phyloP scores from a whole-genome alignment of 1,140 invertebrate genomes.

The Drosophila serrata region DNA sequence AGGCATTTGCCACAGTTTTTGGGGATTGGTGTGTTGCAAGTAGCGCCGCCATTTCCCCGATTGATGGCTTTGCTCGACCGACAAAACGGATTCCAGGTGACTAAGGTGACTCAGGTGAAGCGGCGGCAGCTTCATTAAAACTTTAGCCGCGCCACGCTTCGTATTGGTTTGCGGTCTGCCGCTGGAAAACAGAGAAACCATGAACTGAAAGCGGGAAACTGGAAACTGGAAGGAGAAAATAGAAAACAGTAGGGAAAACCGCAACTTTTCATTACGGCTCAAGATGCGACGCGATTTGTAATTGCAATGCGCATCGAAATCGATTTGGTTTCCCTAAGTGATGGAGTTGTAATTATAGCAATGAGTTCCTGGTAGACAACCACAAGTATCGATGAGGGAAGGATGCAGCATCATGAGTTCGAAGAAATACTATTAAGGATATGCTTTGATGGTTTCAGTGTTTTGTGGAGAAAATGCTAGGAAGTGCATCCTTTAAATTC shows the following conservation, averaged over 20 bases:
- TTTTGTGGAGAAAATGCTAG: not conserved
- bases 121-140: constrained; percentile 44
- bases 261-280: constrained; percentile 50
- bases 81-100: constrained; percentile 30
- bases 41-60: constrained; percentile 29
- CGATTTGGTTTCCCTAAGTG: constrained; percentile 16
- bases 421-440: too few relatives aligned
- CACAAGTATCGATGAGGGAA: not conserved
- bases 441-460: not conserved
- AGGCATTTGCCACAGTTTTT: constrained; percentile 36
- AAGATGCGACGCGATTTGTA: constrained; percentile 23
- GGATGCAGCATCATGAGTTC: not conserved
- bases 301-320: constrained; percentile 37
- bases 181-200: not conserved
- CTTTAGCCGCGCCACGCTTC: constrained; percentile 26
- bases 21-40: constrained; percentile 13
- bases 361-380: not conserved
- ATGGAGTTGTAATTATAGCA: constrained; percentile 8
- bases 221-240: constrained; percentile 1
- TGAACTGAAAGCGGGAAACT: not conserved
- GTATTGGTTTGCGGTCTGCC: constrained; percentile 35
- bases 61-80: constrained; percentile 36
- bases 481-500: not conserved
- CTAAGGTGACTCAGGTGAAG: constrained; percentile 11
- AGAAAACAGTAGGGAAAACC: constrained; percentile 23